Evolutionary conservation across 1,140 invertebrate species (phyloP).

Genomic region (Chionoecetes opilio): DNA sequence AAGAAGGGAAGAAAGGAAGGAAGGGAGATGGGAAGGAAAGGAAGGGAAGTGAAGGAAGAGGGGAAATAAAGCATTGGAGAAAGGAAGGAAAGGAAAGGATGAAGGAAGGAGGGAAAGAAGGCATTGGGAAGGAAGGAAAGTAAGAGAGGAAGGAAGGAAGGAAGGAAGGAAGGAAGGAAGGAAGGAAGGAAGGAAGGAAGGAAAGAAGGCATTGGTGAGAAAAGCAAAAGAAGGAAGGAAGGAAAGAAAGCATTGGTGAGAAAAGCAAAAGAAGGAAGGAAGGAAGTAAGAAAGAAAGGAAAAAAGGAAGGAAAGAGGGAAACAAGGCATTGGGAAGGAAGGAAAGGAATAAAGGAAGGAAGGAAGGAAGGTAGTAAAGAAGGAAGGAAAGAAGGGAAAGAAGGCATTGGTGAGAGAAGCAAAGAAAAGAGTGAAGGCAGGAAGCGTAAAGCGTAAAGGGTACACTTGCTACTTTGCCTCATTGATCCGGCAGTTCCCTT

Average conservation of each 20-base stretch:
- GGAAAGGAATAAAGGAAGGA: too few relatives aligned
- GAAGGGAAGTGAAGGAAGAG: neutral
- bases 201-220: too few relatives aligned
- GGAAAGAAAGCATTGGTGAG: neutral
- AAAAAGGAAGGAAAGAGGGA: neutral
- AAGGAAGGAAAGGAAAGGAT: neutral
- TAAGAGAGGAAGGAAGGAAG: neutral
- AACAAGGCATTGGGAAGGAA: too few relatives aligned
- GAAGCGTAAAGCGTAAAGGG: neutral
- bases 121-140: neutral
- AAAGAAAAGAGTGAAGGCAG: too few relatives aligned
- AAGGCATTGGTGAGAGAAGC: too few relatives aligned
- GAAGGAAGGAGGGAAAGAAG: neutral
- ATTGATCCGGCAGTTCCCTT: neutral
- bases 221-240: neutral
- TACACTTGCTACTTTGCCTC: neutral
- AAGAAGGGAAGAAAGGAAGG: neutral
- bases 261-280: neutral
- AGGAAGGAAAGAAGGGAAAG: too few relatives aligned
- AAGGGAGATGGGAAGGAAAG: neutral
- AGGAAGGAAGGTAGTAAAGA: too few relatives aligned
- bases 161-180: neutral
- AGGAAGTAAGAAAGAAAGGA: neutral
- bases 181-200: neutral
- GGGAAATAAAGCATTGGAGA: neutral